Conservation (phyloP, 2,888 invertebrate genomes). For the Tinea semifulvella region DNA sequence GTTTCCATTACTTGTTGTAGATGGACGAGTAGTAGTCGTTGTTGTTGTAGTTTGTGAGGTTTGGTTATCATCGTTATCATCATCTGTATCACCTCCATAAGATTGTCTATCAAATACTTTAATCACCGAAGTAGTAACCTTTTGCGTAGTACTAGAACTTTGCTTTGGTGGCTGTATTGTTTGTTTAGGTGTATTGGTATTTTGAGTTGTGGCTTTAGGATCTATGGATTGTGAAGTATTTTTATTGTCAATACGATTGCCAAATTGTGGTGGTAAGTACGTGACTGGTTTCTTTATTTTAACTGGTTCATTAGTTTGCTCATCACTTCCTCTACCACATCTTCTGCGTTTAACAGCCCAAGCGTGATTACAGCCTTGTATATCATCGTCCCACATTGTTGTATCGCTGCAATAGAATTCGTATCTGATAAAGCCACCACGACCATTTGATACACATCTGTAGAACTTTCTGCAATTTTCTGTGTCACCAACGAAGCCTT, state of each 20-base stretch:
- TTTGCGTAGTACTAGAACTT: background rate
- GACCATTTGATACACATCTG: constrained; percentile 74
- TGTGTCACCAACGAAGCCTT: constrained; percentile 79
- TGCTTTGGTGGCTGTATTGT: background rate
- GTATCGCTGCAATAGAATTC: constrained; percentile 79
- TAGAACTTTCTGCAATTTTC: constrained; percentile 81
- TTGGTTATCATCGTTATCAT: constrained; percentile 15
- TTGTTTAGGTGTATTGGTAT: background rate
- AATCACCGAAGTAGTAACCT: background rate
- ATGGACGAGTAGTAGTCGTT: constrained; percentile 17
- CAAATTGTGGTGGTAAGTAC: background rate
- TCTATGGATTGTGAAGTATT: no score
- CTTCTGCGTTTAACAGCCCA: constrained; percentile 63
- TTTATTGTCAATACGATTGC: background rate
- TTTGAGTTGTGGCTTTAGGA: no score
- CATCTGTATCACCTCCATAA: constrained; percentile 25
- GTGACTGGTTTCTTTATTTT: background rate
- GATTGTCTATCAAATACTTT: constrained; percentile 5
- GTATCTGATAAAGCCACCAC: constrained; percentile 71
- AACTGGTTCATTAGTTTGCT: background rate
- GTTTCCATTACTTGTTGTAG: constrained; percentile 13
- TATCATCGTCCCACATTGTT: constrained; percentile 80
- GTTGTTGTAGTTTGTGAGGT: constrained; percentile 15
- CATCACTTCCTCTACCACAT: constrained; percentile 33
- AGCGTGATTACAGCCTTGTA: constrained; percentile 77